Percentiles rank a stretch among this genome's conserved stretches.
Evolutionary conservation across 2,888 invertebrate genomes (phyloP).

Genomic region (Pedicia rivosa): DNA sequence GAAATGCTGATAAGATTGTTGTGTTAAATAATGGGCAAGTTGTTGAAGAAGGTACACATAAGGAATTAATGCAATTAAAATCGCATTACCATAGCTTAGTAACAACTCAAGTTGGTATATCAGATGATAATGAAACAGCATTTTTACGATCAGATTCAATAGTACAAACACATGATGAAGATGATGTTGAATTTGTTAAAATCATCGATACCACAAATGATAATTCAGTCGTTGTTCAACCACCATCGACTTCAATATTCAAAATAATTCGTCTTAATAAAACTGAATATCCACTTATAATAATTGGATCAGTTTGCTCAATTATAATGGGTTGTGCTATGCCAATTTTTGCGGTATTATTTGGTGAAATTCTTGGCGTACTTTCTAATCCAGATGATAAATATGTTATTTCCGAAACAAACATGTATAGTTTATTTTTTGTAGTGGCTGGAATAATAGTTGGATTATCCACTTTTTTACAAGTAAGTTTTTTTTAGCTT

Average conservation of each 20-base stretch:
- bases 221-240: constrained; percentile 1
- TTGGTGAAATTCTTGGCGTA: constrained; percentile 55
- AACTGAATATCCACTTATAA: constrained; percentile 44
- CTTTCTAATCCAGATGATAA: constrained; percentile 33
- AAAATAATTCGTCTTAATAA: constrained; percentile 40
- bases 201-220: constrained; percentile 12
- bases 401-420: constrained; percentile 39
- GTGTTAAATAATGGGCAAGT: constrained; percentile 47
- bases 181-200: too few relatives aligned
- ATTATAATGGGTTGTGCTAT: constrained; percentile 46
- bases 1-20: constrained; percentile 45
- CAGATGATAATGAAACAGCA: constrained; percentile 13
- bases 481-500: constrained; percentile 39
- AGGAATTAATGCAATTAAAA: constrained; percentile 39
- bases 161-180: constrained; percentile 19
- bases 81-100: constrained; percentile 47
- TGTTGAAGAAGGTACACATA: constrained; percentile 49
- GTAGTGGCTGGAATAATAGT: constrained; percentile 46
- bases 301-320: constrained; percentile 39
- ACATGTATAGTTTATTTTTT: constrained; percentile 47
- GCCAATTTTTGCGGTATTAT: constrained; percentile 50
- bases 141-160: not conserved
- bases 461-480: constrained; percentile 47
- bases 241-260: constrained; percentile 25
- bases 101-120: constrained; percentile 31